phyloP scores from a whole-genome alignment of 2,797 vertebrate genomes.

The Hypotaenidia okinawae region DNA sequence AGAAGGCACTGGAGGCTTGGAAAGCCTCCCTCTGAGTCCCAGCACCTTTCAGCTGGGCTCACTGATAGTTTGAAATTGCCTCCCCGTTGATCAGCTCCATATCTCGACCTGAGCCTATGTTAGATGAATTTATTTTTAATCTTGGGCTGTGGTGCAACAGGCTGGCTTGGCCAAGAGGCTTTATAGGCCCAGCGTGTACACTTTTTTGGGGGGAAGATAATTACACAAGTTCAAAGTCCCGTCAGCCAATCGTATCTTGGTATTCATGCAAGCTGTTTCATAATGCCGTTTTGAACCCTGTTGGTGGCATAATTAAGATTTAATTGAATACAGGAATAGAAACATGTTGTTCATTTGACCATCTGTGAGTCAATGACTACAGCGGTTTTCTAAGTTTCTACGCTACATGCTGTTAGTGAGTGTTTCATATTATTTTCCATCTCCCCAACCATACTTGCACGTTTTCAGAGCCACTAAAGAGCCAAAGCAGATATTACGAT shows the following conservation, averaged over 20 bases:
- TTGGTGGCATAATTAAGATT: conserved; percentile 62
- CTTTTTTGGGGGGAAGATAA: conserved; percentile 52
- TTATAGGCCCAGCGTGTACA: not conserved
- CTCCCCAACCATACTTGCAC: conserved; percentile 46
- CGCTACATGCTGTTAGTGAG: conserved; percentile 39
- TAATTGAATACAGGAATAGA: conserved; percentile 68
- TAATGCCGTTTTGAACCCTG: conserved; percentile 72
- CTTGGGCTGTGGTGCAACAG: not conserved
- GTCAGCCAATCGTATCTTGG: conserved; percentile 51
- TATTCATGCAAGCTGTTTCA: conserved; percentile 68
- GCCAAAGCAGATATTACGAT: conserved; percentile 36
- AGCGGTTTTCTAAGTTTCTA: conserved; percentile 31
- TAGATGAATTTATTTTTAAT: not conserved
- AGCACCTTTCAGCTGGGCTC: not conserved
- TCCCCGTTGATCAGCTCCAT: not conserved
- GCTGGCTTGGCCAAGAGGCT: not conserved
- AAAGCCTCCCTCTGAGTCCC: not conserved
- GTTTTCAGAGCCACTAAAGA: conserved; percentile 54
- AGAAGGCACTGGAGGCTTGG: not conserved
- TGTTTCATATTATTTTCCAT: conserved; percentile 70
- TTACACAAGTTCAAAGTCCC: conserved; percentile 58
- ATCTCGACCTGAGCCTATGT: not conserved
- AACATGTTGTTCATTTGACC: conserved; percentile 48
- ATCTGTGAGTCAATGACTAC: conserved; percentile 37
- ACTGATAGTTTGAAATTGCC: not conserved